Evolutionary conservation across 2,797 vertebrate genomes (phyloP).

Genomic region (Melanotaenia maccullochi): DNA sequence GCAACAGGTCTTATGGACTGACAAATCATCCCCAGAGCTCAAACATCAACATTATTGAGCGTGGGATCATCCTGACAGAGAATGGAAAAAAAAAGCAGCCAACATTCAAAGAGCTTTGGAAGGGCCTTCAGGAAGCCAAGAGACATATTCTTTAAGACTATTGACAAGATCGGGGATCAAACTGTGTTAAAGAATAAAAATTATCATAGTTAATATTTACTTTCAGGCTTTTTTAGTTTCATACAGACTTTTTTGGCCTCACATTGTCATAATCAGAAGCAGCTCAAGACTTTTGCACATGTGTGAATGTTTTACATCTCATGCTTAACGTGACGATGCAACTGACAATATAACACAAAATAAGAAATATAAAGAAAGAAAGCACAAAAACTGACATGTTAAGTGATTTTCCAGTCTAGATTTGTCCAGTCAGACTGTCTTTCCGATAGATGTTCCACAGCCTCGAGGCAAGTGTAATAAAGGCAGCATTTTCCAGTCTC

Average conservation of each 20-base stretch:
- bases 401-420: not conserved
- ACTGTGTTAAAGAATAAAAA: not conserved
- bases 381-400: not conserved
- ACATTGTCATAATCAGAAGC: not conserved
- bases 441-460: slow-evolving; percentile 15
- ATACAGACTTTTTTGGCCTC: not conserved
- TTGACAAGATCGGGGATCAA: not conserved
- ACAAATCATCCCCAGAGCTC: not conserved
- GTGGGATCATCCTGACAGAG: not conserved
- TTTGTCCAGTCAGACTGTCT: slow-evolving; percentile 2
- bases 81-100: not conserved
- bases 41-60: not conserved
- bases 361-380: not conserved
- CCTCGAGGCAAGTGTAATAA: slow-evolving; percentile 41
- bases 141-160: not conserved
- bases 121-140: not conserved
- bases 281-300: not conserved
- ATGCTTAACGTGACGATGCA: not conserved
- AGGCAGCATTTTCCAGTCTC: slow-evolving; percentile 52
- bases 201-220: not conserved
- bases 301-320: not conserved
- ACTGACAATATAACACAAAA: not conserved
- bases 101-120: not conserved
- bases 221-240: not conserved
- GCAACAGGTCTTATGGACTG: not conserved